Conservation (phyloP, 2,797 vertebrate species). For the Amazonetta brasiliensis region DNA sequence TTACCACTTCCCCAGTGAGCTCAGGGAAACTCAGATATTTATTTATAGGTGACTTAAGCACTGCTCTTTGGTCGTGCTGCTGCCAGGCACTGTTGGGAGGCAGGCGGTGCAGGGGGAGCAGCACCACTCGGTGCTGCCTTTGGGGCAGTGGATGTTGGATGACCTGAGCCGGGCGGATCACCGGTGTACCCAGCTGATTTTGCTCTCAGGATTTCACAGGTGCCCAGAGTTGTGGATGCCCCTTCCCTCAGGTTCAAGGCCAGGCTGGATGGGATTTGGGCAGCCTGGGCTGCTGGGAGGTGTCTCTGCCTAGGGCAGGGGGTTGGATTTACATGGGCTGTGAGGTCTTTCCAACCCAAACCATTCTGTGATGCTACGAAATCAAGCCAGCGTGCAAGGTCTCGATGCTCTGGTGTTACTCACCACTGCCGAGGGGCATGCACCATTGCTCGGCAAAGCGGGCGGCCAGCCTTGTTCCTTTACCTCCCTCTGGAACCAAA, state of each 20-base stretch:
- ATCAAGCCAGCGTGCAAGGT: fast-evolving
- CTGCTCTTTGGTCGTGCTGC: fast-evolving
- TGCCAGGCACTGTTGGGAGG: neutral
- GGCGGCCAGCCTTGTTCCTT: neutral
- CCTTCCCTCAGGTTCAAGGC: too few species aligned
- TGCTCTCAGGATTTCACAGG: too few species aligned
- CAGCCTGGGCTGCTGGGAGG: too few species aligned
- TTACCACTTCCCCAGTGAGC: neutral
- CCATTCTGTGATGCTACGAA: too few species aligned
- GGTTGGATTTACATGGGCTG: too few species aligned
- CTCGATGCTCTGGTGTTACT: neutral
- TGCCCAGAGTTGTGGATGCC: too few species aligned
- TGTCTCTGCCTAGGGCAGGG: too few species aligned
- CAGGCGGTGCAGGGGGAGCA: neutral
- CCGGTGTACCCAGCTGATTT: fast-evolving
- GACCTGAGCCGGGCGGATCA: too few species aligned
- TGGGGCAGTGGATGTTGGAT: too few species aligned
- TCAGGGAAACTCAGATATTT: neutral
- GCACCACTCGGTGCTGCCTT: too few species aligned
- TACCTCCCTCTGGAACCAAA: neutral
- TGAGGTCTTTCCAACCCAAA: too few species aligned
- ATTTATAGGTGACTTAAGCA: fast-evolving
- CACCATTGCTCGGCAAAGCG: neutral
- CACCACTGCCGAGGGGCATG: fast-evolving
- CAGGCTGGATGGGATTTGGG: too few species aligned